phyloP scores from a whole-genome alignment of 2,888 invertebrate genomes.

The Geotrupes spiniger region DNA sequence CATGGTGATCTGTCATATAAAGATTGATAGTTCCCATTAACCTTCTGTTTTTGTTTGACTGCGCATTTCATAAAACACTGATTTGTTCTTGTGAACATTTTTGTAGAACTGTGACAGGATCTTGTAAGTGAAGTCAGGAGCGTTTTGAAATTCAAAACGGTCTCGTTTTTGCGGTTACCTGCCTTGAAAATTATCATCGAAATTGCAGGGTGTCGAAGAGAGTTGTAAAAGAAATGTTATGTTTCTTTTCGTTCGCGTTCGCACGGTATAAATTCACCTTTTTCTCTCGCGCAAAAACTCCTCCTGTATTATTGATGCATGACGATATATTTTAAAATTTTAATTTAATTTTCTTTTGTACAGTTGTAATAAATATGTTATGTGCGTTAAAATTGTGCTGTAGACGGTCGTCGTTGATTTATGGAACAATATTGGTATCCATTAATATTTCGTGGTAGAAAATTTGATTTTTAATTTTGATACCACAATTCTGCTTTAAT shows the following conservation, averaged over 20 bases:
- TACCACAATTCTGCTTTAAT: too few species aligned
- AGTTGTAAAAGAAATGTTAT: neutral
- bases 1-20: too few species aligned
- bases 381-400: neutral
- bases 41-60: too few species aligned
- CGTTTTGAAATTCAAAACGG: neutral
- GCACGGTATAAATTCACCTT: conserved; percentile 1
- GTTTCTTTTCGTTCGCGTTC: neutral
- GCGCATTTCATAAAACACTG: conserved; percentile 1
- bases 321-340: conserved; percentile 19
- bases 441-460: too few species aligned
- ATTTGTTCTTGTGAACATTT: neutral
- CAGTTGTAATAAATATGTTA: conserved; percentile 36
- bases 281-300: neutral
- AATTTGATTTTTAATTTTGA: too few species aligned
- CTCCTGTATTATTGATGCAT: conserved; percentile 2
- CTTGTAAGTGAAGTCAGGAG: neutral
- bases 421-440: too few species aligned
- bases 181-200: neutral
- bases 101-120: neutral
- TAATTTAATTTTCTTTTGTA: conserved; percentile 34
- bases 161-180: neutral
- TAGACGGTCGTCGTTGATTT: too few species aligned
- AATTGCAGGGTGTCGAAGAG: conserved; percentile 1
- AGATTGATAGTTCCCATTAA: too few species aligned